Percentiles rank a stretch among this genome's conserved stretches.
Conservation (phyloP, 2,113 vertebrate species). For the human (Homo sapiens) region DNA sequence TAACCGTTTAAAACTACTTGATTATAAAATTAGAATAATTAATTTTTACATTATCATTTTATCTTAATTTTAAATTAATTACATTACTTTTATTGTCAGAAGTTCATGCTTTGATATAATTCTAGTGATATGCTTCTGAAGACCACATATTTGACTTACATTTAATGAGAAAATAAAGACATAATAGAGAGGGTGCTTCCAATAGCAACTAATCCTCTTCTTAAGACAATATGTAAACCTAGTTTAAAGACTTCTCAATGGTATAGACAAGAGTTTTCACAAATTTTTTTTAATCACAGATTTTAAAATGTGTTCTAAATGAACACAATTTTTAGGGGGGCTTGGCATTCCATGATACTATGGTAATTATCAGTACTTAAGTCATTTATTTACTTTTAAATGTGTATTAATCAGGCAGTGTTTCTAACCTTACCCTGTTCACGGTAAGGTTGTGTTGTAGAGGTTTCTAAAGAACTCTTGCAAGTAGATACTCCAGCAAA, state of each 20-base stretch:
- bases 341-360: background rate
- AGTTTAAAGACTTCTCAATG: background rate
- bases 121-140: background rate
- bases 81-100: background rate
- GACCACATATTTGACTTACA: background rate
- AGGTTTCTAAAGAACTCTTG: background rate
- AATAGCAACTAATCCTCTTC: background rate
- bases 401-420: background rate
- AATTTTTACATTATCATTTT: background rate
- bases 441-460: background rate
- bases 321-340: background rate
- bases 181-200: background rate
- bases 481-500: background rate
- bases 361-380: background rate
- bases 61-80: background rate
- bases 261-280: background rate
- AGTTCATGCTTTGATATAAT: background rate
- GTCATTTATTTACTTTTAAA: background rate
- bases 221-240: conserved; percentile 9
- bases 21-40: conserved; percentile 25
- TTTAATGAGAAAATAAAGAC: conserved; percentile 28
- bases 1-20: conserved; percentile 11
- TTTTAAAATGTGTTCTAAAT: conserved; percentile 15
- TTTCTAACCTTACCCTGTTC: background rate
- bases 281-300: background rate